Conservation (phyloP, 2,797 vertebrate species). For the Falco berigora region DNA sequence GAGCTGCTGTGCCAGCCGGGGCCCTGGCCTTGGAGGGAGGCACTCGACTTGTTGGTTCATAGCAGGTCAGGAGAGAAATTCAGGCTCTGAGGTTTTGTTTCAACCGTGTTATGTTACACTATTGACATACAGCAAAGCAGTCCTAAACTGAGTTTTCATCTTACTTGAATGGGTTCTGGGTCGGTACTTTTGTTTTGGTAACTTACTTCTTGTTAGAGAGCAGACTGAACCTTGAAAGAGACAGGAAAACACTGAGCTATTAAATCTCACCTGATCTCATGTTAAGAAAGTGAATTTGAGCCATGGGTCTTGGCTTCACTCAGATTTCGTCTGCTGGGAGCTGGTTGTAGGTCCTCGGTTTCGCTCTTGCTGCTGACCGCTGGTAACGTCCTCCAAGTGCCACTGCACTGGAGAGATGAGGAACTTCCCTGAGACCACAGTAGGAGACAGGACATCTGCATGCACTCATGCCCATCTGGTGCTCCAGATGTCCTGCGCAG, state of each 20-base stretch:
- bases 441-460: background rate
- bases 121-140: background rate
- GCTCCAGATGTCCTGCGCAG: background rate
- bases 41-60: background rate
- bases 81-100: background rate
- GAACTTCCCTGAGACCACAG: background rate
- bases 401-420: rapidly evolving
- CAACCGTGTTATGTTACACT: background rate
- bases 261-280: background rate
- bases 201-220: background rate
- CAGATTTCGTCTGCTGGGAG: background rate
- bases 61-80: background rate
- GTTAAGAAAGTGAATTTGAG: background rate
- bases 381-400: background rate
- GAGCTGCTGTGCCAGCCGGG: background rate
- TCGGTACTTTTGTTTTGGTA: background rate
- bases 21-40: background rate
- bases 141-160: background rate
- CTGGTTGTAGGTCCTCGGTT: background rate
- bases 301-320: background rate
- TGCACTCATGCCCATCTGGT: background rate
- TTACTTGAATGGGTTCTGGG: background rate
- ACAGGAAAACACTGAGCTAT: background rate
- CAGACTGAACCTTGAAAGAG: background rate
- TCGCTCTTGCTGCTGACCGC: background rate